A percentile compares a stretch with the other conserved stretches of the same genome.
phyloP scores from a whole-genome alignment of 2,797 vertebrate species.

The Galaxias olidus region DNA sequence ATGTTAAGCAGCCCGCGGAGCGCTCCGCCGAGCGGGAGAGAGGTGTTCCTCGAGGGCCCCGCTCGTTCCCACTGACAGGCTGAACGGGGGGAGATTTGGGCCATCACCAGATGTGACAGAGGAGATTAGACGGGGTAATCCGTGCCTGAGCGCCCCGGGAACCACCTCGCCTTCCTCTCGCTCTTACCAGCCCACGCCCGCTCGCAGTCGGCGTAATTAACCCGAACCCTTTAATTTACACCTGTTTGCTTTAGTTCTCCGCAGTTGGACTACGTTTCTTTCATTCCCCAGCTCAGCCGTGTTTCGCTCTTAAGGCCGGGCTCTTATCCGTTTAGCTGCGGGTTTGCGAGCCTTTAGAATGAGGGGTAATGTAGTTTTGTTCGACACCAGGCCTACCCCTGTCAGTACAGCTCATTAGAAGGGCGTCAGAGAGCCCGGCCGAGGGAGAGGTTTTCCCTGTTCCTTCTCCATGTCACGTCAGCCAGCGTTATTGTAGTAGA shows the following conservation, averaged over 20 bases:
- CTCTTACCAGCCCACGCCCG: constrained; percentile 82
- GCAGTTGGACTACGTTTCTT: constrained; percentile 71
- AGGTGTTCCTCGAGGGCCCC: constrained; percentile 73
- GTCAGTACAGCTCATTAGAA: constrained; percentile 66
- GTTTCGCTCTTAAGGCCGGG: constrained; percentile 68
- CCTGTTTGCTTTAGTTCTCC: constrained; percentile 70
- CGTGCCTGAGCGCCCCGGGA: constrained; percentile 75
- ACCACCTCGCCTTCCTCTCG: constrained; percentile 73
- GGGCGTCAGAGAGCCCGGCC: constrained; percentile 48
- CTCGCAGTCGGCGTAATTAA: constrained; percentile 73
- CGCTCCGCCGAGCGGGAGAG: constrained; percentile 57
- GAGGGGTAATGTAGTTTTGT: constrained; percentile 71
- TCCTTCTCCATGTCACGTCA: constrained; percentile 25
- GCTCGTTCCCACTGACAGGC: constrained; percentile 84
- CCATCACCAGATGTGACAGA: constrained; percentile 88
- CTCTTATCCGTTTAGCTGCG: constrained; percentile 75
- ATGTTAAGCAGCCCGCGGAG: constrained; percentile 69
- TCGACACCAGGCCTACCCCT: constrained; percentile 60
- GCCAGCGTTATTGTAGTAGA: constrained; percentile 20
- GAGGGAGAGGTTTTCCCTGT: constrained; percentile 37
- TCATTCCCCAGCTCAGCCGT: constrained; percentile 69
- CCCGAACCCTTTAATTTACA: constrained; percentile 71
- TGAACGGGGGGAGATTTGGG: constrained; percentile 78
- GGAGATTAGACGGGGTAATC: constrained; percentile 86
- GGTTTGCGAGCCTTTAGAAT: constrained; percentile 71